Evolutionary conservation across 2,797 vertebrate genomes (phyloP), one percentile per base, ranked within the genome.

Genomic region (Poecilia velifera): DNA sequence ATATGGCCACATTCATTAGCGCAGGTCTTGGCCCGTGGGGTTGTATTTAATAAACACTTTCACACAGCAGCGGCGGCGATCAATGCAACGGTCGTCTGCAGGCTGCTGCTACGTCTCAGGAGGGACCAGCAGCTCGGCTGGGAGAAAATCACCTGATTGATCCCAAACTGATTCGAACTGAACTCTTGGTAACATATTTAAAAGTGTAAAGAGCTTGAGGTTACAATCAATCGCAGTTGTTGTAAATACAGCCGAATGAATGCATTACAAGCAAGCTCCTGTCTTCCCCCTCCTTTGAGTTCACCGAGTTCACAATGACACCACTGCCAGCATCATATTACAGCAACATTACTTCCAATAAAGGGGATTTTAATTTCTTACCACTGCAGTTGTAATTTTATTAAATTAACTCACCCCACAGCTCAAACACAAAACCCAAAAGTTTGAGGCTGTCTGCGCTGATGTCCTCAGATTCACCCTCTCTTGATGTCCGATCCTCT

Each of bases 391-490:
- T 82, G 71, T 34, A 31, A 43, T 73, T 76, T 59, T 76, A 85
- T 90, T 82, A 28, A 82, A 86, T 87, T 82, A 81, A 94, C 92
- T 93, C 85, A 92, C 92, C 90, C 82, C 82, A 51, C 76, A 55
- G 76, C 53, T 85, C 77, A 85, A 81, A 77, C 1, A 73, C 25
- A 90, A 90, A 79, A 76, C 74, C 77, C 80, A 34, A 59, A 92
- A 78, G 76, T 78, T 62, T 78, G 77, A 47, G 75, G 76, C 18
- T 18, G 84, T 85, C 78, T 90, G 89, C 81, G 70, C 82, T 70
- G 81, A 83, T 92, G 87, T 93, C 89, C 91, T 92, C 82, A 91
- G 87, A 83, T 90, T 91, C 90, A 91, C 88, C 87, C 91, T 91
- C 83, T 93, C 80, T 84, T 85, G 74, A 76, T 83, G 77, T 84